These are phyloP conservation scores for Dryas iulia DNA, from an alignment of 1,140 invertebrate genomes.

Conservation along the genomic window DNA sequence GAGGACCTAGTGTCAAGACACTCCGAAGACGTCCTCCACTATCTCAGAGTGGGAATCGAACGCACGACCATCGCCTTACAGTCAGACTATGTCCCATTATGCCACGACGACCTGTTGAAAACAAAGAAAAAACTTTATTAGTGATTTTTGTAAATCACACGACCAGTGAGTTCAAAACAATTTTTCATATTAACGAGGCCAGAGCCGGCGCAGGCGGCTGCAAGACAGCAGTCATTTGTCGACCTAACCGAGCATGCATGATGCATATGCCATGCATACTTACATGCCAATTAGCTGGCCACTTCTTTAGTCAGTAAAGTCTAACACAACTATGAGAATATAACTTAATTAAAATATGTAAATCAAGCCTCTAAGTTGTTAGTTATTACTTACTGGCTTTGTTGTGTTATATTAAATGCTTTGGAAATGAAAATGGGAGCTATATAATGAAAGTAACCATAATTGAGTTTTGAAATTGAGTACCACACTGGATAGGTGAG, in stretches of 20 bases:
- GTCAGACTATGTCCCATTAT: no score
- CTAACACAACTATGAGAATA: background rate
- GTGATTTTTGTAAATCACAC: background rate
- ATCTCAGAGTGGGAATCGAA: no score
- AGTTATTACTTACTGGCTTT: background rate
- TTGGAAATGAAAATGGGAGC: background rate
- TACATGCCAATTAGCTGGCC: slow-evolving; percentile 6
- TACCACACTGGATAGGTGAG: no score
- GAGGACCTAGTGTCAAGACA: no score
- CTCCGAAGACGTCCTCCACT: no score
- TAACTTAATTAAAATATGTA: slow-evolving; percentile 5
- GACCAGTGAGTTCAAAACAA: background rate
- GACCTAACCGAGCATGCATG: slow-evolving; percentile 4
- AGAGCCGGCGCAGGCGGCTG: background rate
- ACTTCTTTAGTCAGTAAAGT: background rate
- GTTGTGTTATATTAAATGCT: background rate
- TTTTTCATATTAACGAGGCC: slow-evolving; percentile 16
- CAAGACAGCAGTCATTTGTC: slow-evolving; percentile 9
- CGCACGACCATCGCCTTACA: no score
- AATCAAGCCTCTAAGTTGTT: background rate
- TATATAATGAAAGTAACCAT: no score
- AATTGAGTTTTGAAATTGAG: no score
- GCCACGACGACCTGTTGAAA: no score
- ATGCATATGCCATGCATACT: slow-evolving; percentile 3
- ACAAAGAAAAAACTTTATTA: background rate